Base-by-base conservation (phyloP, 2,888 invertebrate species). In the Eristalinus sepulchralis region DNA sequence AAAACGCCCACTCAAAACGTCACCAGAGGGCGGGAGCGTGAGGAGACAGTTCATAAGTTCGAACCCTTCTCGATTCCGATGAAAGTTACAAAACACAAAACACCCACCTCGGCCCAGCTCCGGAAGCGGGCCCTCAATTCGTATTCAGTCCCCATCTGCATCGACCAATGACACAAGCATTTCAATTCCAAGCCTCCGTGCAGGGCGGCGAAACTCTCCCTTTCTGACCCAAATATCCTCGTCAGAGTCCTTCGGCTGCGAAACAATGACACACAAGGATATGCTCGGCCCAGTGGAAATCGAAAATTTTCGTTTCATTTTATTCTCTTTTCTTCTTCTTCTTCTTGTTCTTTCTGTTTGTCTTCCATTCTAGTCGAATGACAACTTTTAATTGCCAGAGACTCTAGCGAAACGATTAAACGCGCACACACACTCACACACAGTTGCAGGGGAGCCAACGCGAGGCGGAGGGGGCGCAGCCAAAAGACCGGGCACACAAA, bases 321-420 rank as follows among this genome's bases (percentile, higher is more conserved):
- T 36, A 78, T 70, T 73, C 57, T 79, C 60, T 78, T 80, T 22
- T 27, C 20, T 24, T 64, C 34, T 60, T 6, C 20, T 36, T 20
- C 20, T 62, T 62, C 33, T 57, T 71, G 47, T 72, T 63, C 60
- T 13, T 66, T 75, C 55, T 63, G 4, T 27, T 22, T 59, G 27
- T 86, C 73, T 82, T 75, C 66, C 34, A 64, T 83, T 86, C 62
- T 72, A 86, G 86, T 66, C 22, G 73, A 79, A 79, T 67, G 75
- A 36, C 70, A 79, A 71, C 73, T 70, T 75, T 71, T 79, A 83
- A 83, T 86, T 75, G 78, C 57, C 75, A 78, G 36, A 39, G 47
- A 47, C 55, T 86, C 31, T 55, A 66, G 64, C 24, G 27, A 70
- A 75, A 68, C 63, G 57, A 75, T 72, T 66, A 47, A 79, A 70